phyloP scores from a whole-genome alignment of 2,797 vertebrate species.

The Pseudopleuronectes americanus region DNA sequence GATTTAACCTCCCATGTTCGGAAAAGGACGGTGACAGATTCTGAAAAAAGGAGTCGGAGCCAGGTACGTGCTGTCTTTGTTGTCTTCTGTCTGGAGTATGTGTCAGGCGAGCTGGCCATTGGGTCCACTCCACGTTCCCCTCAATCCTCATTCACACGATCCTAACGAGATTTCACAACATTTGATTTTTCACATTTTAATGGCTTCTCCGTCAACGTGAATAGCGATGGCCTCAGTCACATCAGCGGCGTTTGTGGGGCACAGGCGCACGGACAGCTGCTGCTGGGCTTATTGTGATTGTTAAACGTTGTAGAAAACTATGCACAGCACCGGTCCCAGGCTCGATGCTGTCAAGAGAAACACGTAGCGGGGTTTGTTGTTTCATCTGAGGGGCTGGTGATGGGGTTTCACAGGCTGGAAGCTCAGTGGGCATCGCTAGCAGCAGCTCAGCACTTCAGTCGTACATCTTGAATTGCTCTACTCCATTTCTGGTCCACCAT shows the following conservation, averaged over 20 bases:
- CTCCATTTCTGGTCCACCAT: conserved; percentile 40
- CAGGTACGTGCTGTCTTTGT: conserved; percentile 80
- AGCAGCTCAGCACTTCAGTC: conserved; percentile 48
- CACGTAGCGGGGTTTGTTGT: conserved; percentile 16
- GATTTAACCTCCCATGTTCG: conserved; percentile 58
- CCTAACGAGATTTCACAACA: background rate
- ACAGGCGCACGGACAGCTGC: conserved; percentile 43
- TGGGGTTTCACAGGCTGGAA: conserved; percentile 23
- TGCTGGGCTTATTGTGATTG: conserved; percentile 55
- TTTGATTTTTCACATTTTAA: background rate
- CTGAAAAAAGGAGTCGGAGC: conserved; percentile 65
- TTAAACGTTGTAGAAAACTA: conserved; percentile 59
- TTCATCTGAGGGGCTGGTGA: conserved; percentile 7
- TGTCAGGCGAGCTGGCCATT: conserved; percentile 58
- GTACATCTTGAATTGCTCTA: conserved; percentile 48
- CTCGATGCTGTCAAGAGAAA: conserved; percentile 30
- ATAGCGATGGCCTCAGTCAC: conserved; percentile 36
- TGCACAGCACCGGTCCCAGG: conserved; percentile 39
- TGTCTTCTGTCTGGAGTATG: conserved; percentile 69
- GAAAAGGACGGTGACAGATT: conserved; percentile 65
- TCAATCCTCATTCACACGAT: background rate
- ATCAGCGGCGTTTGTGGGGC: conserved; percentile 37
- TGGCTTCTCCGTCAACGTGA: background rate
- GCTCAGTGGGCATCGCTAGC: conserved; percentile 34
- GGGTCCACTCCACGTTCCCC: conserved; percentile 29